Base-by-base conservation (phyloP, 2,113 vertebrate genomes). In the Procavia capensis region DNA sequence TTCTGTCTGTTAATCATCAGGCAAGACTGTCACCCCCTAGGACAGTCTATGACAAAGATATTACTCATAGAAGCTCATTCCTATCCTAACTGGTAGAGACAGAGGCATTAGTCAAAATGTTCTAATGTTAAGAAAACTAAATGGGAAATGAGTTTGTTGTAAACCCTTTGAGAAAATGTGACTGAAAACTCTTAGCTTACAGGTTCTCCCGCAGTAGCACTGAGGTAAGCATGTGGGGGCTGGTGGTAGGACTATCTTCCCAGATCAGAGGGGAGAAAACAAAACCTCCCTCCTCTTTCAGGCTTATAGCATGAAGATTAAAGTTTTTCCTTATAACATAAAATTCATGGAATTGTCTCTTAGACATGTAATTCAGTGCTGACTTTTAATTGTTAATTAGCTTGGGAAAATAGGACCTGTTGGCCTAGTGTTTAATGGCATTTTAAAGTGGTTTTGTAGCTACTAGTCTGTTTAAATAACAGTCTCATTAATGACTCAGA, bases 341-440 rank as follows among this genome's bases (percentile, higher is more conserved):
- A 89, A 94, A 79, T 78, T 90, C 63, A 14, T 80, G 9, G 93
- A 90, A 85, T 9, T 36, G 13, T 68, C 25, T 81, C 45, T 64
- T 24, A 91, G 25, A 54, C 79, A 85, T 90, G 36, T 68, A 75
- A 83, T 54, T 78, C 57, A 82, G 6, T 86, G 39, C 17, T 75
- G 20, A 75, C 43, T 96, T 54, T 27, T 94, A 89, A 19, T 61
- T 85, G 29, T 90, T 97, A 96, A 97, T 96, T 97, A 96, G 68
- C 43, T 86, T 78, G 57, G 34, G 59, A 13, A 90, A 93, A 94
- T 89, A 24, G 20, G 64, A 85, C 96, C 31, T 74, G 31, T 57
- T 95, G 70, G 68, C 39, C 84, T 39, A 4, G 25, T 81, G 95
- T 92, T 68, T 85, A 86, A 95, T 74, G 34, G 41, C 22, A 41